Evolutionary conservation across 2,888 invertebrate species (phyloP).

Genomic region (Teleiodes luculella): DNA sequence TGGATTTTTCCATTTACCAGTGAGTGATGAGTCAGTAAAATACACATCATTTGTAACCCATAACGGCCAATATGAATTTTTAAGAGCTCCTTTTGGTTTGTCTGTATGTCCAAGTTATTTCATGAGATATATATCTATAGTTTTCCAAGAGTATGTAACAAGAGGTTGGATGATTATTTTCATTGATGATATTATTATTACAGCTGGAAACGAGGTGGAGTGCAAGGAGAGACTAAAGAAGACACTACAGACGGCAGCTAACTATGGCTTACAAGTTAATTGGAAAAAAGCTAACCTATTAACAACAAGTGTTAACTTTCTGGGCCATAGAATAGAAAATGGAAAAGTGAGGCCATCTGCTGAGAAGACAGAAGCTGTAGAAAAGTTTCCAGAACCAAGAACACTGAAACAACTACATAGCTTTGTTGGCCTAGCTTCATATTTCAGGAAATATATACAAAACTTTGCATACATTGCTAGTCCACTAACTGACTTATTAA

Average conservation of each 20-base stretch:
- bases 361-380: slow-evolving; percentile 23
- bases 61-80: slow-evolving; percentile 20
- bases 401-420: slow-evolving; percentile 21
- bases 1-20: slow-evolving; percentile 13
- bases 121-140: slow-evolving; percentile 18
- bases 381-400: slow-evolving; percentile 23
- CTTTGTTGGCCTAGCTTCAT: slow-evolving; percentile 24
- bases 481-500: slow-evolving; percentile 14
- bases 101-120: slow-evolving; percentile 24
- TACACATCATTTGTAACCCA: slow-evolving; percentile 20
- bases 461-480: slow-evolving; percentile 18
- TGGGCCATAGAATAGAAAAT: slow-evolving; percentile 22
- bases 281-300: slow-evolving; percentile 12
- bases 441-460: slow-evolving; percentile 25
- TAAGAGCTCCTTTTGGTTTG: slow-evolving; percentile 25
- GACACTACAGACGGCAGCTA: slow-evolving; percentile 12
- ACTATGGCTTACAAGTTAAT: slow-evolving; percentile 13
- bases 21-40: slow-evolving; percentile 14
- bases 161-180: background rate
- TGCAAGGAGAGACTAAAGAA: slow-evolving; percentile 17
- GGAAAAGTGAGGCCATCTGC: slow-evolving; percentile 16
- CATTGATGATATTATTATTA: slow-evolving; percentile 27
- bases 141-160: slow-evolving; percentile 4
- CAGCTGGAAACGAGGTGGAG: slow-evolving; percentile 16
- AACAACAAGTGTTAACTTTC: slow-evolving; percentile 20